phyloP scores from a whole-genome alignment of 2,113 vertebrate species.

The Scopus umbretta region DNA sequence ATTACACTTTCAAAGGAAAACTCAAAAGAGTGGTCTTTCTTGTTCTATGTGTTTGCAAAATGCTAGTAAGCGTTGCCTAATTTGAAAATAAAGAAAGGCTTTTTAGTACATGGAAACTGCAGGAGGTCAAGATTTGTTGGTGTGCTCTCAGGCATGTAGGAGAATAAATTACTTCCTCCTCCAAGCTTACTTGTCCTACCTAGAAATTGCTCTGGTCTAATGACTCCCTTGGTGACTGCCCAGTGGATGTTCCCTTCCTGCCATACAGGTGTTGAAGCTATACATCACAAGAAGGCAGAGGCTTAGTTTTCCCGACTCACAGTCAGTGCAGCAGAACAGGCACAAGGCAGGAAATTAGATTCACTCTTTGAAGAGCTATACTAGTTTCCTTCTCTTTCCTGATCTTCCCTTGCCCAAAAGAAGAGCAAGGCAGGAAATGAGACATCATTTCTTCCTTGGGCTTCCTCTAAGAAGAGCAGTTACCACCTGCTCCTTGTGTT shows the following conservation, averaged over 20 bases:
- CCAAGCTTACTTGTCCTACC: neutral
- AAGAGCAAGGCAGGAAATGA: neutral
- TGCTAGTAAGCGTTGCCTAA: fast-evolving
- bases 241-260: neutral
- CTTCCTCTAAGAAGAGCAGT: neutral
- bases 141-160: neutral
- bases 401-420: neutral
- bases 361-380: neutral
- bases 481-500: neutral
- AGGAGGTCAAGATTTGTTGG: neutral
- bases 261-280: neutral
- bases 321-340: neutral
- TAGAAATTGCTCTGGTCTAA: neutral
- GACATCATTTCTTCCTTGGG: neutral
- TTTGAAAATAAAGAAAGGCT: neutral
- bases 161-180: neutral
- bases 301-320: neutral
- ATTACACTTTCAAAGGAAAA: neutral
- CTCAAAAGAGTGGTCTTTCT: neutral
- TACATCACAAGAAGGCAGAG: neutral
- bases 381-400: neutral
- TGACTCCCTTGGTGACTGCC: neutral
- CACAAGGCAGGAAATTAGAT: neutral
- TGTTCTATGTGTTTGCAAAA: neutral
- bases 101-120: neutral